A percentile compares a stretch with the other conserved stretches of the same genome.
These are phyloP conservation scores for Melitaea athalia DNA, from an alignment of 2,888 invertebrate genomes.

Conservation along the genomic window DNA sequence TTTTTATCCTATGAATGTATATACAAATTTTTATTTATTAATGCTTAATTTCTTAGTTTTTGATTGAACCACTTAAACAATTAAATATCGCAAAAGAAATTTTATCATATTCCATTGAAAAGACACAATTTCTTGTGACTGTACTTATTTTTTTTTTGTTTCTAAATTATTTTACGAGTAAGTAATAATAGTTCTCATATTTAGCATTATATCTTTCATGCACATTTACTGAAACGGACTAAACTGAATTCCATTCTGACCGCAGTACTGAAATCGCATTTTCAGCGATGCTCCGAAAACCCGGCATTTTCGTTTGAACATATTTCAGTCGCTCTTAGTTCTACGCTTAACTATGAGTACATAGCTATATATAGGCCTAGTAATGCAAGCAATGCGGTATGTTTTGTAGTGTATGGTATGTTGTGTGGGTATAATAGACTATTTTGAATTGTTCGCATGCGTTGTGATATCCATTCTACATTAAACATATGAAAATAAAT, in stretches of 20 bases:
- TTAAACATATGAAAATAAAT: not conserved
- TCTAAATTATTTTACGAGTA: too few species aligned
- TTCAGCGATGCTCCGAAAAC: constrained; percentile 46
- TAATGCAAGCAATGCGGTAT: constrained; percentile 33
- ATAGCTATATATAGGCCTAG: constrained; percentile 13
- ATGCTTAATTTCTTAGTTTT: not conserved
- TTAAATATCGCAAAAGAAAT: not conserved
- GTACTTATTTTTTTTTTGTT: too few species aligned
- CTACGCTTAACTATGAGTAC: constrained; percentile 4
- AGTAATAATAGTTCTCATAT: not conserved
- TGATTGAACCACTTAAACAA: constrained; percentile 21
- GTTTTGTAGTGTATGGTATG: constrained; percentile 26
- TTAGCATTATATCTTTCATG: not conserved
- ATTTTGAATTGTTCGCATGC: constrained; percentile 13
- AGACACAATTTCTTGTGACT: too few species aligned
- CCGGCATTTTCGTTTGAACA: constrained; percentile 39
- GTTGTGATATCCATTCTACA: not conserved
- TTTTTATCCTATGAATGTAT: not conserved
- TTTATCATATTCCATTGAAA: too few species aligned
- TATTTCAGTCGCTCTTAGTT: constrained; percentile 45
- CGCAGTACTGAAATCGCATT: constrained; percentile 47
- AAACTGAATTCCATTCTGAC: constrained; percentile 34
- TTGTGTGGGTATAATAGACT: constrained; percentile 10
- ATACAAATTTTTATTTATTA: not conserved
- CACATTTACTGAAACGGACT: not conserved